These are phyloP conservation scores for Lycaena phlaeas DNA, from an alignment of 2,888 invertebrate species.

Conservation along the genomic window DNA sequence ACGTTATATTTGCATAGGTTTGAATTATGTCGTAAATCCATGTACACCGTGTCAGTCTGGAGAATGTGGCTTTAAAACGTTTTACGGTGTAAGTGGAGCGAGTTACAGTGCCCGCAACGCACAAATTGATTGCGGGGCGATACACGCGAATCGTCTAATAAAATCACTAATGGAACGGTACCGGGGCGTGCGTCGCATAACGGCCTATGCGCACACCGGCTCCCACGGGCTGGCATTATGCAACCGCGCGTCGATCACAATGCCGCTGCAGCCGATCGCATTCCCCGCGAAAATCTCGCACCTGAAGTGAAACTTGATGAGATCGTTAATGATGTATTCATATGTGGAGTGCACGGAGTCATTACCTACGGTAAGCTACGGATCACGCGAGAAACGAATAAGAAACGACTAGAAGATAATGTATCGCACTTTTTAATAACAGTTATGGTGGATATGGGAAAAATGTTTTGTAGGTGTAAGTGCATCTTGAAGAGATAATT, in stretches of 20 bases:
- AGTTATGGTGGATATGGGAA: background rate
- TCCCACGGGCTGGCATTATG: constrained; percentile 68
- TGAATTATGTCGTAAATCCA: constrained; percentile 19
- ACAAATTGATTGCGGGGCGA: constrained; percentile 62
- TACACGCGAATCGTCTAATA: constrained; percentile 68
- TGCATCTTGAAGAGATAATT: too few species aligned
- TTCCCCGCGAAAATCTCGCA: constrained; percentile 44
- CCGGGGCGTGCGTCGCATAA: constrained; percentile 66
- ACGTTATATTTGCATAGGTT: constrained; percentile 31
- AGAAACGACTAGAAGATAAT: background rate
- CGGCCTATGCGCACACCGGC: constrained; percentile 42
- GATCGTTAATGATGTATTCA: constrained; percentile 25
- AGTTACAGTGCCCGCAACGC: constrained; percentile 42
- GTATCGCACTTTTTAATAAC: background rate
- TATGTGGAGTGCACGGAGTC: constrained; percentile 14
- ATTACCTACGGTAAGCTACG: constrained; percentile 17
- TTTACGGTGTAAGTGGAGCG: constrained; percentile 54
- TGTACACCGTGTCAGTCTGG: constrained; percentile 30
- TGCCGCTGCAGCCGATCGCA: constrained; percentile 40
- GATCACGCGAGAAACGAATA: constrained; percentile 12
- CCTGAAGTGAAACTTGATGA: constrained; percentile 41
- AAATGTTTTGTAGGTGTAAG: too few species aligned
- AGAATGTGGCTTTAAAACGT: constrained; percentile 36
- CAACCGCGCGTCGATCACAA: constrained; percentile 53
- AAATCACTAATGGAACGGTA: constrained; percentile 70